Evolutionary conservation across 2,113 vertebrate species (phyloP), one percentile per base, ranked within the genome.

Genomic region (Brachirus orientalis): DNA sequence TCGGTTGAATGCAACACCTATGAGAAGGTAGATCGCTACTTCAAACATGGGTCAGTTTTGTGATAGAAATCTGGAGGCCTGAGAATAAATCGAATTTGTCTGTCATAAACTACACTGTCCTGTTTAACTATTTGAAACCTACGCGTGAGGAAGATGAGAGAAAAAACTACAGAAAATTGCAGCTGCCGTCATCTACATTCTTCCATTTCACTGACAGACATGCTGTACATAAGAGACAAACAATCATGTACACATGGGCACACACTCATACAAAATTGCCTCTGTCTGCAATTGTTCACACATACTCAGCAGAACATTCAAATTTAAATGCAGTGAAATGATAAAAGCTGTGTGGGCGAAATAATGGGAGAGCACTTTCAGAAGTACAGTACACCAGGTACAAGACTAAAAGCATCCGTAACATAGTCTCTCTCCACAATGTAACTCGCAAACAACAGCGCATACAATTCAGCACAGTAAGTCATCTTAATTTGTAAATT

Each of bases 291-390:
- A 53, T 69, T 65, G 33, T 51, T 37, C n/a, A 66, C 13, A 64
- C 54, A 63, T 36, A 62, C 65, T 79, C 54, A 52, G 51, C n/a
- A 68, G 45, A 33, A 64, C 54, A 74, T 62, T 70, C 36, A 40
- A 47, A 71, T 65, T 69, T 63, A 68, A 73, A 73, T 62, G 72
- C 19, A 47, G 17, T 1, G 38, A 72, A 63, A 79, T 68, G 47
- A 73, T 52, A 33, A 77, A 77, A 74, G 62, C 67, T 75, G 70
- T 1, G 69, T 75, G 64, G 50, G 70, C 54, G 73, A 70, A 68
- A 55, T 55, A 72, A 75, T 63, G 20, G 60, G 12, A 64, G 54
- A 54, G 36, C 33, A 1, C 61, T 74, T 62, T 66, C 41, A 50
- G 11, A 59, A 53, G 65, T 63, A 50, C 18, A 80, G 47, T 61